phyloP scores from a whole-genome alignment of 2,797 vertebrate genomes.

The Psittacula echo region DNA sequence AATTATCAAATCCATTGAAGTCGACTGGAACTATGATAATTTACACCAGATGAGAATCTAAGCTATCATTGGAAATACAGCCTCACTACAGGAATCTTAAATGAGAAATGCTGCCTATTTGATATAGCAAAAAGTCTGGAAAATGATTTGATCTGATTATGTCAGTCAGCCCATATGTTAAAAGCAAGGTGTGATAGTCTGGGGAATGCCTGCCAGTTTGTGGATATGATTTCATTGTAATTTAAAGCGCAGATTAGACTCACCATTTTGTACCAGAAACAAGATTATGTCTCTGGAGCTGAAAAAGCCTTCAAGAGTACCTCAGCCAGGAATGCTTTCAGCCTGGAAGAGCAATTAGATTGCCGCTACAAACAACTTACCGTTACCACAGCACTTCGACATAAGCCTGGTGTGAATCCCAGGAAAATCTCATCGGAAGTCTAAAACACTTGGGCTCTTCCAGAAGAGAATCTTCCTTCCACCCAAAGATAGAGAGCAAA shows the following conservation, averaged over 20 bases:
- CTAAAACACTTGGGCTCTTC: not conserved
- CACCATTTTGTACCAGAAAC: not conserved
- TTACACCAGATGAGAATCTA: slow-evolving; percentile 16
- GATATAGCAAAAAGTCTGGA: not conserved
- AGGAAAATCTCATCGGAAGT: not conserved
- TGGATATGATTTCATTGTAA: not conserved
- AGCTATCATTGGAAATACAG: not conserved
- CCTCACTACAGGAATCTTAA: not conserved
- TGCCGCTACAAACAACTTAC: not conserved
- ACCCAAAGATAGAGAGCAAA: not conserved
- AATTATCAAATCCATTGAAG: slow-evolving; percentile 33
- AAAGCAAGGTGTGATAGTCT: not conserved
- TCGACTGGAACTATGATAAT: not conserved
- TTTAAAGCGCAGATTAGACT: not conserved
- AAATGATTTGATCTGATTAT: slow-evolving; percentile 12
- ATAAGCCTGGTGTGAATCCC: not conserved
- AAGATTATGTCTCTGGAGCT: not conserved
- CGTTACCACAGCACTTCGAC: not conserved
- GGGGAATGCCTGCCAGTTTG: not conserved
- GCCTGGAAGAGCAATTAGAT: not conserved
- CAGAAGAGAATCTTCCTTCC: not conserved
- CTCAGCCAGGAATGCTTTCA: not conserved
- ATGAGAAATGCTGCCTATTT: not conserved
- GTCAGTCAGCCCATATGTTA: slow-evolving; percentile 10
- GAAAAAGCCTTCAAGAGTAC: not conserved